A percentile compares a stretch with the other conserved stretches of the same genome.
Evolutionary conservation across 2,113 vertebrate species (phyloP).

Genomic region (Boleophthalmus pectinirostris): DNA sequence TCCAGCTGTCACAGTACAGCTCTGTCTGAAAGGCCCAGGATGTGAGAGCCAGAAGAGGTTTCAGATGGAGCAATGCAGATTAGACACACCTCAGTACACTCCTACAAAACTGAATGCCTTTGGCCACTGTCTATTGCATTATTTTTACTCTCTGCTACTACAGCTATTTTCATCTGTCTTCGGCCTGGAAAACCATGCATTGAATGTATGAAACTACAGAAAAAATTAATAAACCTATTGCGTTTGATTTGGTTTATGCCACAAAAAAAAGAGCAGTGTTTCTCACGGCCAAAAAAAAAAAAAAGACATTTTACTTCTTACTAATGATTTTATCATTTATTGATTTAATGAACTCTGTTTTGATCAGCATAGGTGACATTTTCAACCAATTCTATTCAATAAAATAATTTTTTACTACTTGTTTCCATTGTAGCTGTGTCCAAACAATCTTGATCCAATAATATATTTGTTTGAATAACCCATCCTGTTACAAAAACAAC

Average conservation of each 20-base stretch:
- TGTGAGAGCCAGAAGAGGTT: background rate
- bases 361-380: no score
- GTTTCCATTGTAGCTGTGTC: no score
- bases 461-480: background rate
- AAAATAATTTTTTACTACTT: no score
- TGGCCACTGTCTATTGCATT: background rate
- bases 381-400: no score
- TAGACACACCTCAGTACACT: background rate
- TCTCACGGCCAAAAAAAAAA: no score
- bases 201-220: background rate
- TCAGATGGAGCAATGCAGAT: background rate
- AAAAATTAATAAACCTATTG: background rate
- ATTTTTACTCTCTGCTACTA: background rate
- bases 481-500: background rate
- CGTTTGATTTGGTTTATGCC: no score
- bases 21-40: background rate
- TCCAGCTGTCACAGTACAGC: background rate
- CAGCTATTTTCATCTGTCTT: background rate
- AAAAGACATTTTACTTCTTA: no score
- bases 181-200: background rate
- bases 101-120: background rate
- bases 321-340: no score
- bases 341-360: no score
- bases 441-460: background rate
- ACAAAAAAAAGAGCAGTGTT: no score